Evolutionary conservation across 2,888 invertebrate species (phyloP).

Genomic region (Nemurella pictetii): DNA sequence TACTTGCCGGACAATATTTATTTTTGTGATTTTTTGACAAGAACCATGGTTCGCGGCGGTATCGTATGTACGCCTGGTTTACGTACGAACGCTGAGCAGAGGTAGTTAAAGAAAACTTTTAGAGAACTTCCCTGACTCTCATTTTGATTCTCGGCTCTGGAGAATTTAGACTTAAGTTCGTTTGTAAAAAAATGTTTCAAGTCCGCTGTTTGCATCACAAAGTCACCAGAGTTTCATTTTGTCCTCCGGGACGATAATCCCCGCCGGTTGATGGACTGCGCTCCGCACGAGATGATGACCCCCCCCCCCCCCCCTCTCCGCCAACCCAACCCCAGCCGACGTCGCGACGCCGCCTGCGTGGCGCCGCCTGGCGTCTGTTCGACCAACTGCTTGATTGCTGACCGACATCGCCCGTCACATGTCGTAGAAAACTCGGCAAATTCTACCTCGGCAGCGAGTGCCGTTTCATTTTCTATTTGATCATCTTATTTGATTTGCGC

Average conservation of each 20-base stretch:
- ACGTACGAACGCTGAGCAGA: no score
- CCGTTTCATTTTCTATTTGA: no score
- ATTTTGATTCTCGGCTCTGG: not conserved
- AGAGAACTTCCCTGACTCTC: not conserved
- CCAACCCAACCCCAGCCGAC: not conserved
- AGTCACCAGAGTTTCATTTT: not conserved
- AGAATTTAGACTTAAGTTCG: not conserved
- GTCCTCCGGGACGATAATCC: not conserved
- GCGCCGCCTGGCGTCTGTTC: not conserved
- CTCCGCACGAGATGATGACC: not conserved
- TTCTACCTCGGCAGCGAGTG: no score
- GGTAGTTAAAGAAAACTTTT: no score
- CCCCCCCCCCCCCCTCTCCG: constrained; percentile 8
- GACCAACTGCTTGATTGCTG: no score
- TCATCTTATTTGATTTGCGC: no score
- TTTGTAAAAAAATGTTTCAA: not conserved
- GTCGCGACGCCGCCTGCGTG: not conserved
- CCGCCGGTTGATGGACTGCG: not conserved
- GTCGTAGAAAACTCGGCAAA: no score
- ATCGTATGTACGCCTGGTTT: no score
- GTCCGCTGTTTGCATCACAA: not conserved
- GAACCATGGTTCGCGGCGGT: no score
- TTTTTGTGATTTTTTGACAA: no score
- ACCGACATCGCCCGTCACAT: no score
- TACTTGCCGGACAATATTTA: no score